Evolutionary conservation across 1,140 invertebrate species (phyloP).

Genomic region (Penaeus vannamei): DNA sequence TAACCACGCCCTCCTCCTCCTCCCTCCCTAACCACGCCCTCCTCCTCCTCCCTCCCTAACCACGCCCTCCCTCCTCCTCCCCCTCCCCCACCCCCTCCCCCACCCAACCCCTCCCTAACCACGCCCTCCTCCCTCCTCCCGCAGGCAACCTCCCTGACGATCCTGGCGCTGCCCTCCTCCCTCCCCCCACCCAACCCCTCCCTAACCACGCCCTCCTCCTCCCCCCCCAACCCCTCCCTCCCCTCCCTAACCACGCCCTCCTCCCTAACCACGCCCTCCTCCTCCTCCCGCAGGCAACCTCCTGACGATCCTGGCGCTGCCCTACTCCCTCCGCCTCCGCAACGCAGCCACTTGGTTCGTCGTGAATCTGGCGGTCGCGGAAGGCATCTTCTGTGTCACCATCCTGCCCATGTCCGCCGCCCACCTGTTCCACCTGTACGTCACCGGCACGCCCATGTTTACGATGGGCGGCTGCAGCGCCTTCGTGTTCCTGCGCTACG

Average conservation of each 20-base stretch:
- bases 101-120: too few species aligned
- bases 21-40: too few species aligned
- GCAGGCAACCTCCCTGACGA: too few species aligned
- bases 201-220: too few species aligned
- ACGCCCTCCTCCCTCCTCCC: too few species aligned
- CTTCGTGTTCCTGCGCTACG: constrained; percentile 66
- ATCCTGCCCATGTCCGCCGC: constrained; percentile 67
- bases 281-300: constrained; percentile 55
- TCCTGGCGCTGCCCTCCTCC: too few species aligned
- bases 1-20: too few species aligned
- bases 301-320: constrained; percentile 66
- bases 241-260: too few species aligned
- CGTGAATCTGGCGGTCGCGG: constrained; percentile 65
- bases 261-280: background rate
- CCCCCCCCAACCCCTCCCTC: background rate
- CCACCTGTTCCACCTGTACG: constrained; percentile 57
- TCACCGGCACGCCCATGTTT: constrained; percentile 26
- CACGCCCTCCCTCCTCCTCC: too few species aligned
- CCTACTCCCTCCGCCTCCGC: constrained; percentile 53
- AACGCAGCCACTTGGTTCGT: constrained; percentile 67
- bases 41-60: too few species aligned
- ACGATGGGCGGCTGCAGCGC: constrained; percentile 52
- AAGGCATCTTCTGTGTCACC: constrained; percentile 65
- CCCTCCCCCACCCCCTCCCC: too few species aligned
- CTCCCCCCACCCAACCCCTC: background rate